These are phyloP conservation scores for Gyrodactylus salaris DNA, from an alignment of 1,140 invertebrate genomes.

Conservation along the genomic window DNA sequence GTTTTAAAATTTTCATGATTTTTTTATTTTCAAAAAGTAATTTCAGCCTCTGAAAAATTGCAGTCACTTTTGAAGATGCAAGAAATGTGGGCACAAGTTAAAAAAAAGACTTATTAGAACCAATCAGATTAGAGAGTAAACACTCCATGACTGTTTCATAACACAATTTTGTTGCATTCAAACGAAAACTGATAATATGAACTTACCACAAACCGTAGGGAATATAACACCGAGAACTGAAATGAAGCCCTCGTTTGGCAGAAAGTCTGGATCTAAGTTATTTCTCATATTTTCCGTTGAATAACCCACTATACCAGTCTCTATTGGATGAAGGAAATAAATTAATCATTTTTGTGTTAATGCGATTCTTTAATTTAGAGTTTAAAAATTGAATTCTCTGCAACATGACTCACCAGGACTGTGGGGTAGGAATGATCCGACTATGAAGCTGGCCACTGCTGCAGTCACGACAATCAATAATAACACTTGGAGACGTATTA, in stretches of 20 bases:
- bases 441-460: conserved; percentile 27
- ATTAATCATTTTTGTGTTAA: neutral
- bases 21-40: no score
- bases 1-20: neutral
- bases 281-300: conserved; percentile 35
- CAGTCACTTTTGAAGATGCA: no score
- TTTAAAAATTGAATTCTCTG: neutral
- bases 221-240: conserved; percentile 44
- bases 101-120: no score
- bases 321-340: conserved; percentile 19
- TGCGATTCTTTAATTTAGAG: neutral
- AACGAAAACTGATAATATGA: conserved; percentile 35
- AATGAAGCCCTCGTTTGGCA: conserved; percentile 22
- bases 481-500: conserved; percentile 36
- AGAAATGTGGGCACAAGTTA: no score
- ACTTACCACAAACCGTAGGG: conserved; percentile 21
- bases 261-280: conserved; percentile 46
- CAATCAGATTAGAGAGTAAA: no score
- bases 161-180: neutral
- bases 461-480: conserved; percentile 37
- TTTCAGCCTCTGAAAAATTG: no score
- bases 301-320: conserved; percentile 49
- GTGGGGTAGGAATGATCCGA: conserved; percentile 18
- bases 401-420: conserved; percentile 13
- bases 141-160: no score